Base-by-base conservation (phyloP, 2,797 vertebrate species). In the Manis pentadactyla region DNA sequence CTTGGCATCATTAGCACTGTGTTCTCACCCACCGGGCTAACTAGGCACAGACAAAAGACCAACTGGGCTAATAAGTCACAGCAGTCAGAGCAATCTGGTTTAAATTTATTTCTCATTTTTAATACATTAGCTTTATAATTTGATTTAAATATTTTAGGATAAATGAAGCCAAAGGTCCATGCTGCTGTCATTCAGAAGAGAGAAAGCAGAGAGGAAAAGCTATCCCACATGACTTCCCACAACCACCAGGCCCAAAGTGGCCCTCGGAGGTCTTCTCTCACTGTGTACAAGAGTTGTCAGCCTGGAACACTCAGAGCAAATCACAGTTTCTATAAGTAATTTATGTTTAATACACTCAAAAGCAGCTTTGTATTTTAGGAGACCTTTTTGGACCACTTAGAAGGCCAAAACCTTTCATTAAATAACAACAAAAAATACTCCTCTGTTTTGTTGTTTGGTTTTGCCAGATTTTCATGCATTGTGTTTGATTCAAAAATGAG, bases 101-200 rank as follows among this genome's bases (percentile, higher is more conserved):
- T 94, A 63, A 90, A 94, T 98, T 96, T 97, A 90, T 92, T 95
- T 97, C 93, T 97, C 94, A 97, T 96, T 97, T 97, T 93, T 94
- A 91, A 93, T 95, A 95, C 55, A 92, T 96, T 95, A 68, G 85
- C 91, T 95, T 97, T 94, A 85, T 92, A 95, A 96, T 94, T 95
- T 86, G 79, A 97, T 97, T 97, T 95, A 96, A 97, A 97, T 93
- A 97, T 92, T 96, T 97, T 92, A 93, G 90, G 87, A 51, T 95
- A 96, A 96, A 92, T 95, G 93, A 96, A 96, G 71, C 85, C 90
- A 96, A 96, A 71, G 31, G 5, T 27, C 51, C 34, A 25, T 68
- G 59, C 79, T 97, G 51, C 71, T 96, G 46, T 92, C 85, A 82
- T 87, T 96, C 31, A 73, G 63, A 81, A 92, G 81, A 90, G 77